Conservation (phyloP, 2,113 vertebrate genomes). For the Zosterops lateralis region DNA sequence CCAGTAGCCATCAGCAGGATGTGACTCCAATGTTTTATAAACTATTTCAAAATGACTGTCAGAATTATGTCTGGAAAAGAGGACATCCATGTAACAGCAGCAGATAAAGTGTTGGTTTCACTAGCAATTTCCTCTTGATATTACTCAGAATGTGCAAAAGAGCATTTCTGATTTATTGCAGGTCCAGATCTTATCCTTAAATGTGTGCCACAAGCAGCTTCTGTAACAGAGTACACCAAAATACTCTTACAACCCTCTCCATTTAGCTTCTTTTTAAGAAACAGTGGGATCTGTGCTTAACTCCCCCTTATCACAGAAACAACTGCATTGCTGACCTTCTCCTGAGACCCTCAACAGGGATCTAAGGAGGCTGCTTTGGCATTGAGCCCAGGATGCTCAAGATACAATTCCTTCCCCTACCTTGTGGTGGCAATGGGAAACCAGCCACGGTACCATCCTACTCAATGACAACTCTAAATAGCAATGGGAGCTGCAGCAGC, state of each 20-base stretch:
- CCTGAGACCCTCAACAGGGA: neutral
- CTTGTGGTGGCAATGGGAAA: neutral
- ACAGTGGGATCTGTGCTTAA: neutral
- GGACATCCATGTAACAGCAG: neutral
- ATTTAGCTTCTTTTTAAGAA: neutral
- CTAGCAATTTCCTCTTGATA: neutral
- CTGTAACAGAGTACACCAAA: neutral
- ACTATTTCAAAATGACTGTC: neutral
- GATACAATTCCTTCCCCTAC: neutral
- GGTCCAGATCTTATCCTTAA: neutral
- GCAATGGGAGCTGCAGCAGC: constrained; percentile 32
- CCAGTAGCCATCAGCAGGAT: neutral
- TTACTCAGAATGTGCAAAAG: neutral
- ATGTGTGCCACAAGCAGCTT: neutral
- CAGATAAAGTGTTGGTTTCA: neutral
- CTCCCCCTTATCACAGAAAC: neutral
- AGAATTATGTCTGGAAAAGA: neutral
- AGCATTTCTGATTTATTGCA: neutral
- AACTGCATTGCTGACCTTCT: neutral
- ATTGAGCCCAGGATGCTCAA: constrained; percentile 2
- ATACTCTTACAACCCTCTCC: neutral
- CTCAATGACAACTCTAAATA: constrained; percentile 33
- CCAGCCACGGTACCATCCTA: neutral
- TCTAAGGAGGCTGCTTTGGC: neutral
- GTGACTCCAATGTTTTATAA: neutral